phyloP scores from a whole-genome alignment of 2,888 invertebrate genomes.

The Mechanitis messenoides region DNA sequence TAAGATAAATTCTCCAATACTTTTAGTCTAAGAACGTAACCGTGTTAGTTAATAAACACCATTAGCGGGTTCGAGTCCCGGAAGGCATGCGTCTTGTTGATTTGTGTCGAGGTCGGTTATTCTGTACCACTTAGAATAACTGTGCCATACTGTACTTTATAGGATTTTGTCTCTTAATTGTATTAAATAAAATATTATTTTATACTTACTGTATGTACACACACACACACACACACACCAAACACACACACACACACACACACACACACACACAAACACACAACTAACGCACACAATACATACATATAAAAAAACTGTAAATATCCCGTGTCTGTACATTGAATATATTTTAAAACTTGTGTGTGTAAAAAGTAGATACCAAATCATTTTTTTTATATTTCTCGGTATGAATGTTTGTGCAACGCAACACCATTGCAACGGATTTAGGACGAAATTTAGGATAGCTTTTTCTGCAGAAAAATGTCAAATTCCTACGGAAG shows the following conservation, averaged over 20 bases:
- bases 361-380: not conserved
- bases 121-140: constrained; percentile 35
- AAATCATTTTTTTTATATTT: too few species aligned
- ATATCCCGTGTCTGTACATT: not conserved
- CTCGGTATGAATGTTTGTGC: not conserved
- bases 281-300: too few species aligned
- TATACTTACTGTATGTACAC: too few species aligned
- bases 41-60: constrained; percentile 63
- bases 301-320: too few species aligned
- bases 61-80: constrained; percentile 59
- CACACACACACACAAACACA: too few species aligned
- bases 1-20: constrained; percentile 7
- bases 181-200: not conserved
- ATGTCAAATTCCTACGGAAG: too few species aligned
- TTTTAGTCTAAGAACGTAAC: constrained; percentile 50
- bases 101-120: constrained; percentile 68
- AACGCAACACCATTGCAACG: too few species aligned
- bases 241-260: too few species aligned
- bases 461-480: too few species aligned
- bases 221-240: too few species aligned
- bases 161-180: not conserved
- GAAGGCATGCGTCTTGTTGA: constrained; percentile 71
- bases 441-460: too few species aligned
- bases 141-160: constrained; percentile 16
- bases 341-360: constrained; percentile 15